Base-by-base conservation (phyloP, 2,113 vertebrate species). In the Hydrochoerus hydrochaeris region DNA sequence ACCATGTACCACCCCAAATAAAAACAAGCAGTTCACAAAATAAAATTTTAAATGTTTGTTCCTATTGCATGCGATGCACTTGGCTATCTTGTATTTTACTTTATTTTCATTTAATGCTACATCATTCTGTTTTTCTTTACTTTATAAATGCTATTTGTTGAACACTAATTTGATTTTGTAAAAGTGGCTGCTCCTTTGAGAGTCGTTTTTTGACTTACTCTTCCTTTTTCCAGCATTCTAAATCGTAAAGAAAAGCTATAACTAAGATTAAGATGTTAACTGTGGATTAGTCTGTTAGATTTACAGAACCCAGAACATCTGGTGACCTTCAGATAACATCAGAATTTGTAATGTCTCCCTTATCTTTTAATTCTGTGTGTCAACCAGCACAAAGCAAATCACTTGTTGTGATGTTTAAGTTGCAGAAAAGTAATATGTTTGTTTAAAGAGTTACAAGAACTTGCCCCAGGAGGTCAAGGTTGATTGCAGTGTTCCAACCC, bases 31-130 rank as follows among this genome's bases (percentile, higher is more conserved):
- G 54, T 85, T 85, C n/a, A 60, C 63, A 81, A 95, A 94, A 69
- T 91, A 80, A 12, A 85, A 81, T 57, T 65, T 80, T 96, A 69
- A 93, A 14, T 89, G 62, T 86, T 41, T 94, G 12, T 77, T 32
- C 38, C n/a, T 65, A 12, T 87, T 78, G 6, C 20, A 19, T 88
- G 20, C 11, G 19, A 44, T 46, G 0, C 22, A 71, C 10, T 85
- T 65, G 54, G 54, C 63, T 54, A 81, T 35, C 94, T 88, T 91
- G 46, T n/a, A n/a, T 84, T 94, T 85, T 28, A 85, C 11, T 60
- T 81, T 69, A 69, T 69, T 26, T 69, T 95, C 60, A 46, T 0
- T 71, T 62, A 62, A 71, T 73, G 35, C 16, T 3, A 19, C 44
- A 19, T 88, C 24, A 57, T 60, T 93, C 20, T 93, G 20, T 73